Evolutionary conservation across 2,797 vertebrate genomes (phyloP), one percentile per base, ranked within the genome.

Genomic region (Brachyrhaphis roseni): DNA sequence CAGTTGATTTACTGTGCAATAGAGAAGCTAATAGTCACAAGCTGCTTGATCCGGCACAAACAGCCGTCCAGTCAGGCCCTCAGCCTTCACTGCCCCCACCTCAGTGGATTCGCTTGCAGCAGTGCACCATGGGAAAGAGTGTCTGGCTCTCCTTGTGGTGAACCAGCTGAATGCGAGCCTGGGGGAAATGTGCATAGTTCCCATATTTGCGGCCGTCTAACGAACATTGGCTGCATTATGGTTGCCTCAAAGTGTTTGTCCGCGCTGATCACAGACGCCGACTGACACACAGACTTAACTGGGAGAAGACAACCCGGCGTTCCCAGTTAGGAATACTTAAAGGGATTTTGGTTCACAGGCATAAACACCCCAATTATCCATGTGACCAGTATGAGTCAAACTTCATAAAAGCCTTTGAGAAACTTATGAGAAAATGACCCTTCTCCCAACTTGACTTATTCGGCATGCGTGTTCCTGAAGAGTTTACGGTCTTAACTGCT

Each of bases 61-160:
- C 31, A 80, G 62, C 76, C 79, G 64, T 26, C 78, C 34, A 18
- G 23, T 34, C 74, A 36, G 53, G 66, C 62, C 62, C 43, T 73
- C 26, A 28, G 36, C 76, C 66, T 45, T 2, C 13, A 45, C 16
- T 45, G 68, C 41, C 12, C 20, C 66, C 68, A 4, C 1, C 43
- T 11, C 39, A 26, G 74, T 78, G 75, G 73, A 72, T 80, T 78
- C 72, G 73, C 74, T 75, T 55, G 46, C 15, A 73, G 34, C 78
- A 78, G 53, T 68, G 84, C 28, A 87, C 72, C 82, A 90, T 85
- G 91, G 86, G 90, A 91, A 91, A 86, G 75, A 83, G 83, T 80
- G 59, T 79, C 80, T 80, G 77, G 64, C 62, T 87, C 77, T 47
- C 45, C 78, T 78, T 88, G 84, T 74, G 90, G 89, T 90, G 31